A percentile compares a stretch with the other conserved stretches of the same genome.
Evolutionary conservation across 2,113 vertebrate genomes (phyloP).

Genomic region (Entomyzon cyanotis): DNA sequence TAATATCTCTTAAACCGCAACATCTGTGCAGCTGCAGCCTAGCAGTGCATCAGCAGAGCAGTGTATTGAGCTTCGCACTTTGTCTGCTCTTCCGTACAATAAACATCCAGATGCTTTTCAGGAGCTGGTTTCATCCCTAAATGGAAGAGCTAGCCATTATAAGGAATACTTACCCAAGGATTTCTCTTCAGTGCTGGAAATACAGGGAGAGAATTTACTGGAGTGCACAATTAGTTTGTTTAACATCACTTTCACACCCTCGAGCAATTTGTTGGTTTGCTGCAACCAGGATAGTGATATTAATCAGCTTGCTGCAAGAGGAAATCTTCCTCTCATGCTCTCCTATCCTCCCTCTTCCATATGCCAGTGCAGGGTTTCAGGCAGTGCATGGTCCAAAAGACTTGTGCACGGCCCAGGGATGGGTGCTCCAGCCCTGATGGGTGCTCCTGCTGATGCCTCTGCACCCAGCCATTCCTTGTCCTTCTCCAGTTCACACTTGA

Average conservation of each 20-base stretch:
- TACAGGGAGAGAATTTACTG: background rate
- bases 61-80: fast-evolving
- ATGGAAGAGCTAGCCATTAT: background rate
- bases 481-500: background rate
- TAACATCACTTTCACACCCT: fast-evolving
- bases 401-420: background rate
- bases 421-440: background rate
- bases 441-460: background rate
- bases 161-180: background rate
- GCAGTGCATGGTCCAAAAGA: background rate
- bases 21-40: background rate
- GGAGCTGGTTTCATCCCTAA: background rate
- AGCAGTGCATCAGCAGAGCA: fast-evolving
- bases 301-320: background rate
- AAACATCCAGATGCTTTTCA: background rate
- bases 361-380: background rate
- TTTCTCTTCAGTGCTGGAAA: background rate
- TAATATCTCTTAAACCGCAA: no score
- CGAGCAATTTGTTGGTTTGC: background rate
- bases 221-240: background rate
- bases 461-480: background rate
- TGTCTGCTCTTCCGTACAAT: background rate
- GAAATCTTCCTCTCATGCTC: background rate
- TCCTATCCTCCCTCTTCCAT: background rate
- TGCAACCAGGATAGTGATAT: background rate